Base-by-base conservation (phyloP, 2,113 vertebrate species). In the Etia nguti region DNA sequence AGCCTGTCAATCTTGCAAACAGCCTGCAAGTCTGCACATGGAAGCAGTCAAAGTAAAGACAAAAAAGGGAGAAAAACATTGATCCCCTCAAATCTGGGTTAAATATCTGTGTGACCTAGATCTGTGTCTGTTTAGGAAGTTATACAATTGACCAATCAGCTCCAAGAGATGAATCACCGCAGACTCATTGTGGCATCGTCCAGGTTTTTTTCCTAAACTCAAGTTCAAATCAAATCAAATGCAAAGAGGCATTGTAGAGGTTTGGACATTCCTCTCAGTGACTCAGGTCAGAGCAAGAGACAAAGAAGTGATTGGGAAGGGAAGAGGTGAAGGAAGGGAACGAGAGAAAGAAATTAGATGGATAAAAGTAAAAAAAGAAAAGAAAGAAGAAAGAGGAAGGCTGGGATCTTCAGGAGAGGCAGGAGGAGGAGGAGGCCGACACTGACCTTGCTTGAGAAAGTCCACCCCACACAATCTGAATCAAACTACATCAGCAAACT, bases 61-160 rank as follows among this genome's bases (percentile, higher is more conserved):
- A 15, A 24, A 26, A 10, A 62, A 60, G 6, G 1, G 12, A 38
- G 4, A 10, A 79, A 86, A 2, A 36, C 29, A 26, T 36, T 18
- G 4, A 43, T 52, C 50, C 38, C 12, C 15, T 56, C 41, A 80
- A 79, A 91, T 70, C 48, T 80, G 83, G 90, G 86, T 88, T 70
- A 83, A 88, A 91, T 24, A 55, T 83, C 48, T 1, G 54, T 22
- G 20, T 88, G 93, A 89, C 91, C 83, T n/a, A 88, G 12, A 90
- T 90, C 59, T 77, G 80, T 6, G 31, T 68, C 62, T 60, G 38
- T 75, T 79, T 68, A 68, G 41, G 36, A 82, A 75, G 83, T 91
- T 91, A 88, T 82, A 88, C 86, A 90, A 88, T 8, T 31, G 18
- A 4, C 46, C 36, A 73, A 86, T 82, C 81, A 36, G 83, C 36